Base-by-base conservation (phyloP, 2,797 vertebrate species). In the Melanotaenia parkinsoni region DNA sequence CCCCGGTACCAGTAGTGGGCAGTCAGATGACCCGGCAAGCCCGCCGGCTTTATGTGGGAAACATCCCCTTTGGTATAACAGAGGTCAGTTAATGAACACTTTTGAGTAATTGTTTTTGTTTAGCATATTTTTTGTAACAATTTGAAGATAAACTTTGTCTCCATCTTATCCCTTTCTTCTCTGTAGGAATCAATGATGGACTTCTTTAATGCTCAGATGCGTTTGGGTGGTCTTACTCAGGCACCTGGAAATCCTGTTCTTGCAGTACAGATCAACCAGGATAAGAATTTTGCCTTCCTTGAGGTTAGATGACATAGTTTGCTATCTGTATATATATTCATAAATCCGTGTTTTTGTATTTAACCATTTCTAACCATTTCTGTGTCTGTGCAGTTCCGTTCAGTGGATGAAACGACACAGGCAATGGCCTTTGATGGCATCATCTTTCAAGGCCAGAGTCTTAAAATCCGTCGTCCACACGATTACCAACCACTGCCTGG, bases 171-270 rank as follows among this genome's bases (percentile, higher is more conserved):
- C 22, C 20, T 70, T 18, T 16, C 47, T 24, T 71, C 65, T 70
- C 65, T 91, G 75, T 76, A 98, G 97, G 97, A 98, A 79, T 97
- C 97, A 43, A 98, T 98, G 97, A 97, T 98, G 96, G 97, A 98
- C 77, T 98, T 98, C 90, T 98, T 98, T 89, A 98, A 98, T 18
- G 97, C 96, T 72, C 97, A 98, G 88, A 97, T 98, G 97, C 95
- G 97, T 67, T 91, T 98, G 54, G 97, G 96, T 65, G 97, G 97
- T 60, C 94, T 98, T 53, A 97, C 96, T 58, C 97, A 98, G 88
- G 97, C 97, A 30, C 96, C 96, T 10, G 97, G 97, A 33, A 98
- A 98, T 82, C 97, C 97, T 0, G 96, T 98, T 6, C 95, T 98
- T 71, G 97, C 97, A 3, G 97, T 98, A 70, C 97, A 98, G 90